Base-by-base conservation (phyloP, 2,888 invertebrate genomes). In the Polydrusus cervinus region DNA sequence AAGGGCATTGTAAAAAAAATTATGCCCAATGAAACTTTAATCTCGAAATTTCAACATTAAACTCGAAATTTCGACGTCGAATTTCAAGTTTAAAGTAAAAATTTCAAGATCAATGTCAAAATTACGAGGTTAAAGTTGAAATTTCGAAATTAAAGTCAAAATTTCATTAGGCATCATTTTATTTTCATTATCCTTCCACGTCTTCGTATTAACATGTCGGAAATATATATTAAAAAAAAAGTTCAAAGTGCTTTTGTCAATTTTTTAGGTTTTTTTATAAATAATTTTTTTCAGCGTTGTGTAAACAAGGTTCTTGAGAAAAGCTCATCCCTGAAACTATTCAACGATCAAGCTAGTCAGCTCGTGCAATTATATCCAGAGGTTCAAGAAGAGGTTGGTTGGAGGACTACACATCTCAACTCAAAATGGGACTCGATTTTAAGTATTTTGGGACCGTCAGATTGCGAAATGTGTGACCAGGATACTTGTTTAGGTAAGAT, bases 361-460 rank as follows among this genome's bases (percentile, higher is more conserved):
- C 89, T 95, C 79, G 91, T 93, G 81, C 87, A 89, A 81, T 88
- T 90, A 70, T 89, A 90, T 85, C 92, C 92, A 71, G 88, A 90
- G 80, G 87, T 91, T 80, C 89, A 89, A 81, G 92, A 92, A 79
- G 92, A 92, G 87, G 92, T 95, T 75, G 90, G 90, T 66, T 92
- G 93, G 91, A 90, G 93, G 79, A 90, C 94, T 79, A 91, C 92
- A 83, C 92, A 93, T 84, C 89, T 95, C 78, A 94, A 93, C 85
- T 90, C 91, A 74, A 94, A 94, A 87, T 95, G 95, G 95, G 93
- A 93, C 84, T 90, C 92, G 66, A 90, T 95, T 74, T 92, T 93
- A 79, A 89, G 92, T 82, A 90, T 92, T 81, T 90, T 94, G 82
- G 91, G 90, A 83, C 92, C 89, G 75, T 88, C 91, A 75, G 90